Evolutionary conservation across 2,797 vertebrate species (phyloP).

Genomic region (Remorina albescens): DNA sequence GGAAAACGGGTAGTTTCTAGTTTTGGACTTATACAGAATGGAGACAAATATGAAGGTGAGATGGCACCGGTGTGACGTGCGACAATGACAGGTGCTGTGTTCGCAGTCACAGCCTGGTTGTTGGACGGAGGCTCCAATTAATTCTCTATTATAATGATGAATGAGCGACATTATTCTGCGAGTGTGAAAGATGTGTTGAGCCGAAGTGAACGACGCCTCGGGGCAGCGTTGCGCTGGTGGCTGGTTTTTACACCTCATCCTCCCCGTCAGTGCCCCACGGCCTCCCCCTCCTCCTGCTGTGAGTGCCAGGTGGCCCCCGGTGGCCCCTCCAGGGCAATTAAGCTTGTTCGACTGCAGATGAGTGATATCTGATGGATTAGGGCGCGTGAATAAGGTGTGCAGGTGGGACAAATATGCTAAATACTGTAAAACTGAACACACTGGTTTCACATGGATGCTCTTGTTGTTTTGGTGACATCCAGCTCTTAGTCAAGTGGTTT

Average conservation of each 20-base stretch:
- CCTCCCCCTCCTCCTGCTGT: conserved; percentile 70
- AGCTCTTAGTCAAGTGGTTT: neutral
- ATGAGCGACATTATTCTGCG: conserved; percentile 35
- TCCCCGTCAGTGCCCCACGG: conserved; percentile 24
- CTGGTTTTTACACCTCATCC: conserved; percentile 50
- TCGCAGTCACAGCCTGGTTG: conserved; percentile 1
- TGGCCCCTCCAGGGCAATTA: conserved; percentile 70
- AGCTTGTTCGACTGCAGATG: conserved; percentile 53
- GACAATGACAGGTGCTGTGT: neutral
- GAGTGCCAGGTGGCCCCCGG: conserved; percentile 75
- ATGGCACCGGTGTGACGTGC: neutral
- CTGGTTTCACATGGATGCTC: neutral
- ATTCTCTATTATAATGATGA: conserved; percentile 43
- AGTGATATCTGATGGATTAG: conserved; percentile 55
- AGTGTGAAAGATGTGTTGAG: conserved; percentile 39
- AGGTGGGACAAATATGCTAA: neutral
- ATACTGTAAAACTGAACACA: neutral
- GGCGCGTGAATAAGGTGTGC: conserved; percentile 13
- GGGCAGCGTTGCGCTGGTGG: conserved; percentile 41
- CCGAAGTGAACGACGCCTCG: conserved; percentile 52
- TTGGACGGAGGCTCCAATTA: conserved; percentile 30
- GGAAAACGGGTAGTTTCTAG: neutral
- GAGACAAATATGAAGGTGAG: neutral
- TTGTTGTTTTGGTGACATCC: neutral
- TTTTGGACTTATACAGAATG: neutral